Evolutionary conservation across 2,888 invertebrate species (phyloP).

Genomic region (Dioctria rufipes): DNA sequence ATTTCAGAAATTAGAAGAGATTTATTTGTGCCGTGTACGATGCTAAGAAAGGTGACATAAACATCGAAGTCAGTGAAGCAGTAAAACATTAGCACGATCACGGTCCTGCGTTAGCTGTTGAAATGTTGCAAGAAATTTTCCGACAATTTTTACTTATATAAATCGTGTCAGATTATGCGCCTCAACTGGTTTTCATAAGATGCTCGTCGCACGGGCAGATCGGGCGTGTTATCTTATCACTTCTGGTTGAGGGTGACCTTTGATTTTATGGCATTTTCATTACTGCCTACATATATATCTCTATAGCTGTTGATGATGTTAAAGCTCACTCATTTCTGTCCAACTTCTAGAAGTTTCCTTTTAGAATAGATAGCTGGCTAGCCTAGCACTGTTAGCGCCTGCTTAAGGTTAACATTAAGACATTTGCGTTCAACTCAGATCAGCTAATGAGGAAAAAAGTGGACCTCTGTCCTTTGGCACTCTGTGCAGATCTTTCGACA

Average conservation of each 20-base stretch:
- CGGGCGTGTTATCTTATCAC: conserved; percentile 1
- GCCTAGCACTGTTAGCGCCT: neutral
- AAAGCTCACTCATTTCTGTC: neutral
- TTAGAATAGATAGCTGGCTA: neutral
- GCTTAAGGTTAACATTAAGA: conserved; percentile 8
- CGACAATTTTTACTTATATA: neutral
- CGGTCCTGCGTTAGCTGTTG: neutral
- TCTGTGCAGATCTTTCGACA: conserved; percentile 68
- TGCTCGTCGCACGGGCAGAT: neutral
- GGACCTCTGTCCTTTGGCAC: conserved; percentile 66
- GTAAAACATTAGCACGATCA: neutral
- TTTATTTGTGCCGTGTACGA: conserved; percentile 15
- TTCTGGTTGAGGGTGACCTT: neutral
- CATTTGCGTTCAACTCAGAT: neutral
- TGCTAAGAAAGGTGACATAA: conserved; percentile 29
- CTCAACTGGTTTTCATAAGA: neutral
- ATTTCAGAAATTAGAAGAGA: conserved; percentile 36
- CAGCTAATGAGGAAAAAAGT: conserved; percentile 52
- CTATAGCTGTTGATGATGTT: neutral
- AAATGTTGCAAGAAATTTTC: neutral
- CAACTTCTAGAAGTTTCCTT: conserved; percentile 9
- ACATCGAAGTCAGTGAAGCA: neutral
- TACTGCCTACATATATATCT: neutral
- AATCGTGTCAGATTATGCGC: conserved; percentile 3
- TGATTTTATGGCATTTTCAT: neutral